Conservation (phyloP, 2,113 vertebrate genomes). For the Gobiocypris rarus region DNA sequence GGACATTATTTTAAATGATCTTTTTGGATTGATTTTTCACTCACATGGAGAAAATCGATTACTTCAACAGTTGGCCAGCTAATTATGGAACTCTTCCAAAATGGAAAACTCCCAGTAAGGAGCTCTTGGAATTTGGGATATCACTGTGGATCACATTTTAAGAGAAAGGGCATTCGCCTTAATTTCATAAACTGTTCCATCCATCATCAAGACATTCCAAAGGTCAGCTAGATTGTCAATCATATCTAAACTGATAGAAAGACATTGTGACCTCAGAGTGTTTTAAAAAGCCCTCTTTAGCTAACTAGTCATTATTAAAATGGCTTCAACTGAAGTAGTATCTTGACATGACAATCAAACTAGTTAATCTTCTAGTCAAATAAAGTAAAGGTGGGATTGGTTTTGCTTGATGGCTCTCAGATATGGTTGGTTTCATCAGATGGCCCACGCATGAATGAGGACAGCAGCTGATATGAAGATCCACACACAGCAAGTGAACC, state of each 20-base stretch:
- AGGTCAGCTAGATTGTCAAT: conserved; percentile 19
- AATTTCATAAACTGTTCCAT: not conserved
- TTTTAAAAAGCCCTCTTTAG: not conserved
- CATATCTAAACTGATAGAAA: conserved; percentile 1
- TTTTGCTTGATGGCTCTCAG: conserved; percentile 14
- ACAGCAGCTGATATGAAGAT: conserved; percentile 22
- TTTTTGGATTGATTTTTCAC: not conserved
- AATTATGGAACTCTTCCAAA: not conserved
- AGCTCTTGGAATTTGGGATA: not conserved
- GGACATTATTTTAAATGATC: not conserved
- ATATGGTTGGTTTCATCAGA: conserved; percentile 9
- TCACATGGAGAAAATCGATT: not conserved
- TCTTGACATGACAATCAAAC: conserved; percentile 40
- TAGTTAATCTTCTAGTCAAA: not conserved
- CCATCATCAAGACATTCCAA: not conserved
- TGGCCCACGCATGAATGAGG: not conserved
- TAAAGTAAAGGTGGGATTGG: not conserved
- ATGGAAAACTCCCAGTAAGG: not conserved
- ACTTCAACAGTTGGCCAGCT: not conserved
- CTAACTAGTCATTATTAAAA: not conserved
- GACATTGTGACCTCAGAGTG: not conserved
- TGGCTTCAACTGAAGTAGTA: not conserved
- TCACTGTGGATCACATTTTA: conserved; percentile 6
- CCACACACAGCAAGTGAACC: conserved; percentile 11
- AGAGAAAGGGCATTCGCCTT: not conserved